A percentile compares a stretch with the other conserved stretches of the same genome.
These are phyloP conservation scores for Orientallactaga sibirica DNA, from an alignment of 2,797 vertebrate genomes.

Conservation along the genomic window DNA sequence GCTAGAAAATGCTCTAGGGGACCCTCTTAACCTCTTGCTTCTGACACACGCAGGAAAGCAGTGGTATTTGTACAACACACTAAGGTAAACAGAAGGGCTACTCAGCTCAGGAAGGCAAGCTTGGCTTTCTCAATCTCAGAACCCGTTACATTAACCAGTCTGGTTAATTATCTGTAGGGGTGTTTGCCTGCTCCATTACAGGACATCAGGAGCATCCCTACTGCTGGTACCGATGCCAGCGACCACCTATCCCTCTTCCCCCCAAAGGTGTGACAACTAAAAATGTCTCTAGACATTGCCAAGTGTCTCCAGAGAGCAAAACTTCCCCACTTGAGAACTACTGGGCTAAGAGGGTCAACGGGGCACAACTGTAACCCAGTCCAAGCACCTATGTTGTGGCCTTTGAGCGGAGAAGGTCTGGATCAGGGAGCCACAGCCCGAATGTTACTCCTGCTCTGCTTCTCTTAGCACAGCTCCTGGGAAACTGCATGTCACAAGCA, in stretches of 20 bases:
- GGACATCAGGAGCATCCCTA: background rate
- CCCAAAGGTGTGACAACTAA: background rate
- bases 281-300: conserved; percentile 33
- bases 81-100: conserved; percentile 40
- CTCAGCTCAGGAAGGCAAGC: background rate
- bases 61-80: conserved; percentile 44
- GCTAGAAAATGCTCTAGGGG: background rate
- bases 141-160: background rate
- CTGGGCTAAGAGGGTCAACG: background rate
- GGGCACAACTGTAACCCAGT: background rate
- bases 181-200: background rate
- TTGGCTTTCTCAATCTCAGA: conserved; percentile 41
- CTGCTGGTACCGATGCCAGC: background rate
- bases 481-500: conserved; percentile 13
- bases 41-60: conserved; percentile 15
- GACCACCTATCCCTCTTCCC: background rate
- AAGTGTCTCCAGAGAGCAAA: background rate
- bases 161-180: conserved; percentile 53
- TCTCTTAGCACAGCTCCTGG: conserved; percentile 26
- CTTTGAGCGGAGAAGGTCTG: background rate
- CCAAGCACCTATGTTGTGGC: background rate
- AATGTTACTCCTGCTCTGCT: background rate
- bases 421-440: background rate
- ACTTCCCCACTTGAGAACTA: background rate
- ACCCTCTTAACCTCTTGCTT: conserved; percentile 2